Evolutionary conservation across 2,888 invertebrate species (phyloP), one percentile per base, ranked within the genome.

Genomic region (Ophraella communa): DNA sequence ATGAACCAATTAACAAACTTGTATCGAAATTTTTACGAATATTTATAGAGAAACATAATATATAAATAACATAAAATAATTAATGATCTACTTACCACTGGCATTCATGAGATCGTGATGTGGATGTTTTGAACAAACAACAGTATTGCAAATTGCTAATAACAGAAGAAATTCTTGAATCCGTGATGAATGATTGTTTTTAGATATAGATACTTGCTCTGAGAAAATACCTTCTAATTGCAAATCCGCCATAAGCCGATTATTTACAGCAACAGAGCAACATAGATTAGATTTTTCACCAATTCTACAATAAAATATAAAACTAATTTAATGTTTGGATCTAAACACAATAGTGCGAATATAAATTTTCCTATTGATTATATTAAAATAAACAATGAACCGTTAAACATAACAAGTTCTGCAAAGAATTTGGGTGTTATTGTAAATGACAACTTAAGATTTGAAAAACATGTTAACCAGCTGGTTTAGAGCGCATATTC

Each of bases 71-170:
- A 14, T 11, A 0, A 47, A 47, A 47, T 23, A 21, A n/a, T n/a
- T n/a, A n/a, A n/a, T n/a, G n/a, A n/a, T n/a, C 17, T 23, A 70
- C 71, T 71, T 77, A 21, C 89, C 89, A 78, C 89, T 91, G 58
- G 90, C 86, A 79, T 90, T 89, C 89, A 93, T 91, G 72, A 84
- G 81, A 79, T 90, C 90, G 71, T 85, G 85, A 80, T 91, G 90
- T 5, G 96, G 95, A 79, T 92, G 92, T 54, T 89, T 87, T 71
- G 95, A 93, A 56, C 98, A 97, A 58, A 98, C 93, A 5, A 98
- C 98, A 0, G 98, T 98, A 84, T 98, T 98, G 83, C 98, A 98
- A 65, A 97, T 88, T 14, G 98, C 93, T 81, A 98, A 85, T 21
- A 96, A 88, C 65, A 97, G 81, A 69, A 98, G 89, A 83, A 98